phyloP scores from a whole-genome alignment of 1,140 invertebrate species.

The Drosophila cardini region DNA sequence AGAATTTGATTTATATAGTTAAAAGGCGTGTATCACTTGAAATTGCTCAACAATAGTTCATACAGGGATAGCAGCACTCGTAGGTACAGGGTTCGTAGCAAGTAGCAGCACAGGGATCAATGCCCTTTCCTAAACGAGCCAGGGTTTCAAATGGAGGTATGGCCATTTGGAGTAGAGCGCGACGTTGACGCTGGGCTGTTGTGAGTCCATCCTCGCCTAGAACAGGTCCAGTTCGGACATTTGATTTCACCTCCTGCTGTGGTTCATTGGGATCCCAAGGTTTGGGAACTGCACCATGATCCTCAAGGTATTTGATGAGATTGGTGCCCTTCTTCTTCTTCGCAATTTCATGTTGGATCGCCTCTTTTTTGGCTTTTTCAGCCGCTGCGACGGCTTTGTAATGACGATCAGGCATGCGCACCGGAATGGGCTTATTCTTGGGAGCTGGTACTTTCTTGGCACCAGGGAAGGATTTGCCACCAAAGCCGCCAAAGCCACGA shows the following conservation, averaged over 20 bases:
- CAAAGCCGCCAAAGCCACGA: background rate
- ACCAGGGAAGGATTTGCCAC: constrained; percentile 17
- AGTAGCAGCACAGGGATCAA: constrained; percentile 6
- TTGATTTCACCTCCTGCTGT: background rate
- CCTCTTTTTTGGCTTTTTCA: constrained; percentile 9
- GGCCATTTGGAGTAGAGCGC: constrained; percentile 6
- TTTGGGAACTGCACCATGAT: background rate
- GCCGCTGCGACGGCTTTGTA: background rate
- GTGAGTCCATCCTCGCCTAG: constrained; percentile 25
- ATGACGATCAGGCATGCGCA: constrained; percentile 20
- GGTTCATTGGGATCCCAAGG: constrained; percentile 42
- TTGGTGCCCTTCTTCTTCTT: constrained; percentile 29
- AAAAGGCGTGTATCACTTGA: background rate
- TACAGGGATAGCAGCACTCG: constrained; percentile 11
- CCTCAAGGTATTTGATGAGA: constrained; percentile 34
- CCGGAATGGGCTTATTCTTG: constrained; percentile 19
- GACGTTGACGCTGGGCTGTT: constrained; percentile 30
- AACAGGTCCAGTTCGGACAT: constrained; percentile 9
- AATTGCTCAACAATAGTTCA: background rate
- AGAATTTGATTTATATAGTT: background rate
- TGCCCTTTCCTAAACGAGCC: constrained; percentile 7
- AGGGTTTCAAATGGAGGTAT: constrained; percentile 27
- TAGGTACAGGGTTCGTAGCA: constrained; percentile 4
- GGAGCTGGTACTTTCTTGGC: background rate
- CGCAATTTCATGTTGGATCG: background rate